These are phyloP conservation scores for Centrocercus urophasianus DNA, from an alignment of 2,113 vertebrate species.

Conservation along the genomic window DNA sequence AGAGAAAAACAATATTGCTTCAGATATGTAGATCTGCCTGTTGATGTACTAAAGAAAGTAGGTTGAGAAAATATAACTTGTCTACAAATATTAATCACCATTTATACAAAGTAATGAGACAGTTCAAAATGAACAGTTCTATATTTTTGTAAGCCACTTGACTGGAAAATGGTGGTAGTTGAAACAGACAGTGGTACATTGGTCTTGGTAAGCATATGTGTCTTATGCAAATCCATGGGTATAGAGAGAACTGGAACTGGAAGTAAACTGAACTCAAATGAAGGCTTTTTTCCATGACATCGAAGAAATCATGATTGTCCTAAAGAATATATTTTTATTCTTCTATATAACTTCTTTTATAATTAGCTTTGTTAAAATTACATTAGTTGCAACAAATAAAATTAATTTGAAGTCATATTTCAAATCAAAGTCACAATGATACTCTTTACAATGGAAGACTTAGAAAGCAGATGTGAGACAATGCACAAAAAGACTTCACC, in stretches of 20 bases:
- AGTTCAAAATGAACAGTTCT: background rate
- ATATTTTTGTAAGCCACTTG: background rate
- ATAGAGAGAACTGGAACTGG: background rate
- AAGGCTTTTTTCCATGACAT: background rate
- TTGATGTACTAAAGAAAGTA: background rate
- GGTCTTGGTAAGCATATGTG: background rate
- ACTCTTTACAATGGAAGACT: background rate
- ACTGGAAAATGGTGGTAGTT: background rate
- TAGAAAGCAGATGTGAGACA: background rate
- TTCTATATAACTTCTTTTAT: background rate
- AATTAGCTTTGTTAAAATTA: conserved; percentile 2
- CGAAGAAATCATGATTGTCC: background rate
- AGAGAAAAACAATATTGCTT: background rate
- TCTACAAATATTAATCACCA: background rate
- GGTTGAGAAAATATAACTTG: background rate
- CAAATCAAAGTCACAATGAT: background rate
- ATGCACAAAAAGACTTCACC: background rate
- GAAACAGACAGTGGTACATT: background rate
- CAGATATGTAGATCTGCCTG: background rate
- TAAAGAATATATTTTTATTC: background rate
- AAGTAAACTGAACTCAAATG: background rate
- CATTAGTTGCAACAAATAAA: background rate
- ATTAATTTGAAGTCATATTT: conserved; percentile 35
- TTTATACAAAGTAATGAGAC: conserved; percentile 28
- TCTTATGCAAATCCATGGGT: background rate